Base-by-base conservation (phyloP, 2,113 vertebrate species). In the Anhinga rufa region DNA sequence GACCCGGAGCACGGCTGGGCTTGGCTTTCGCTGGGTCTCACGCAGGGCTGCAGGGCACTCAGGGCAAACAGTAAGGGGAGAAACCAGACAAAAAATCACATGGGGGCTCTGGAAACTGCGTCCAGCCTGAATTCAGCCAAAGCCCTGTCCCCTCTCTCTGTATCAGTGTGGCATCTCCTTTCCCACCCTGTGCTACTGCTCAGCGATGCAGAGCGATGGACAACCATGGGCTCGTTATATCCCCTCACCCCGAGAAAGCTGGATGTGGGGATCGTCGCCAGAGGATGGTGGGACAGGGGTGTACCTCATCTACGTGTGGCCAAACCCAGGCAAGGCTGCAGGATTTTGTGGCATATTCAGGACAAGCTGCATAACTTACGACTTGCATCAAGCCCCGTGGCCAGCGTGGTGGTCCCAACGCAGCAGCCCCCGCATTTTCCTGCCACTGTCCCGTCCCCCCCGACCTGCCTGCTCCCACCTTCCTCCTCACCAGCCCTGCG, bases 1-100 rank as follows among this genome's bases (percentile, higher is more conserved):
- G 9, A 58, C 60, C 38, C 1, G 0, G 10, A 31, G 54, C 4
- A 3, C 1, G 1, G 11, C 52, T n/a, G 46, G 19, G 38, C 34
- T 66, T 66, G 82, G 4, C 29, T 29, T 54, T 26, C 13, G 44
- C n/a, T 36, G 69, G 28, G 22, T 14, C 54, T 55, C n/a, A 32
- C n/a, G 24, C 7, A 8, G n/a, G 25, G 40, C 9, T n/a, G 26
- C 29, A 40, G 29, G 13, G 24, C 6, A 15, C 75, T 74, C 10
- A 3, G 40, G 48, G 48, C 29, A 48, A 71, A 32, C 18, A 14
- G 7, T 8, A 16, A 26, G 26, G 38, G 44, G 25, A 38, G 34
- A 68, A 77, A 52, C 2, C 17, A 34, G 26, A 58, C 15, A 32
- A 36, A 20, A 2, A 13, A 19, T 64, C 17, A 24, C 9, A 9